phyloP scores from a whole-genome alignment of 2,797 vertebrate genomes.

The Gobionotothen gibberifrons region DNA sequence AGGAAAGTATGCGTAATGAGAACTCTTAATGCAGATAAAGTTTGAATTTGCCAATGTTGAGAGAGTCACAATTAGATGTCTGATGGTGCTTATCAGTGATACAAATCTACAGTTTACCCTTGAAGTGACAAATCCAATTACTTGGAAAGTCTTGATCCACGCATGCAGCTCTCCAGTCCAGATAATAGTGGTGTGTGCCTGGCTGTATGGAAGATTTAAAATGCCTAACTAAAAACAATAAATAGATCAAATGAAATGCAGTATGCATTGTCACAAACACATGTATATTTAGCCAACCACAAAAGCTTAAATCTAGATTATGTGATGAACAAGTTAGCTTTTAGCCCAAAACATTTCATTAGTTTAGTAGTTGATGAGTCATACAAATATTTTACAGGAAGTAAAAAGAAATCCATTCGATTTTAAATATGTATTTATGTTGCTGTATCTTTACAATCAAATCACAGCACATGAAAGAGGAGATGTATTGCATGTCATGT shows the following conservation, averaged over 20 bases:
- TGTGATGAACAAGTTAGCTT: background rate
- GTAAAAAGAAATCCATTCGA: background rate
- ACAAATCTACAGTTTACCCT: conserved; percentile 32
- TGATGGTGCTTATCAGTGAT: conserved; percentile 34
- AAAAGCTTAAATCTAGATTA: background rate
- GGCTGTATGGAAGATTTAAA: conserved; percentile 18
- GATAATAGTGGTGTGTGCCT: background rate
- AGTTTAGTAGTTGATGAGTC: background rate
- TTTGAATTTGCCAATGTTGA: conserved; percentile 24
- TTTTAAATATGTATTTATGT: background rate
- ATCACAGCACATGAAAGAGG: background rate
- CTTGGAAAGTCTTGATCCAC: conserved; percentile 25
- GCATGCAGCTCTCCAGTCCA: conserved; percentile 9
- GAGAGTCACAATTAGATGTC: conserved; percentile 20
- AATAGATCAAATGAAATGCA: background rate
- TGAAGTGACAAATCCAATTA: conserved; percentile 47
- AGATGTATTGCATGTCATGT: background rate
- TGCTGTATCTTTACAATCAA: background rate
- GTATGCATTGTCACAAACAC: too few relatives aligned
- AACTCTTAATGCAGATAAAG: conserved; percentile 23
- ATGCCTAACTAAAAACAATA: background rate
- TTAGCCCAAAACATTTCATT: background rate
- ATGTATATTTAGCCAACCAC: background rate
- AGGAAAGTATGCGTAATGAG: background rate
- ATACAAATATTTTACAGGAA: background rate